Evolutionary conservation across 2,888 invertebrate species (phyloP).

Genomic region (Agrochola macilenta): DNA sequence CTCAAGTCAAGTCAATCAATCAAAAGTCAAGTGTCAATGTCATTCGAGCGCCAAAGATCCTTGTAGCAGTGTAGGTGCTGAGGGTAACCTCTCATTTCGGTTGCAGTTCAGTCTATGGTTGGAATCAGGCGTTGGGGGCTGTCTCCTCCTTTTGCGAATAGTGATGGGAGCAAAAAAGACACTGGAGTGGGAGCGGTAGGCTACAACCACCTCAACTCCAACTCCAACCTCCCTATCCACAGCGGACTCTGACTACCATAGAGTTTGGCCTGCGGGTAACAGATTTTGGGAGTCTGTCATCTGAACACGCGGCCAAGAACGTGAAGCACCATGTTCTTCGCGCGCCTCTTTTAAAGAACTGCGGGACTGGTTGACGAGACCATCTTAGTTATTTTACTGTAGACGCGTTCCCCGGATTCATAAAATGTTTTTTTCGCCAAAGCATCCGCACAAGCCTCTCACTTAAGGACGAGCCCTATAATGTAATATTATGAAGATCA

Average conservation of each 20-base stretch:
- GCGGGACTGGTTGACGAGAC: not conserved
- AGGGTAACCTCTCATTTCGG: not conserved
- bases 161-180: not conserved
- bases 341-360: not conserved
- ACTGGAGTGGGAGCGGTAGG: not conserved
- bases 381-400: not conserved
- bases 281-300: not conserved
- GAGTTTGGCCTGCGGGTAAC: not conserved
- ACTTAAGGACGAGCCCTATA: not conserved
- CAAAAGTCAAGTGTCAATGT: no score
- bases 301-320: not conserved
- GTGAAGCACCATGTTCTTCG: accelerated
- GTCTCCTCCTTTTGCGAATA: not conserved
- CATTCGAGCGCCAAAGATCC: not conserved
- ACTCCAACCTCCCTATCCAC: not conserved
- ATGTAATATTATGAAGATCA: slow-evolving; percentile 32
- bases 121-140: no score
- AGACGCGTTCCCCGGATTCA: not conserved
- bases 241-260: no score
- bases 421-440: not conserved
- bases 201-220: no score
- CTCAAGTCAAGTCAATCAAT: no score
- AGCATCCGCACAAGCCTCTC: not conserved
- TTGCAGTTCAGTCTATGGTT: not conserved
- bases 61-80: not conserved